These are phyloP conservation scores for Lasioglossum leucozonium DNA, from an alignment of 2,888 invertebrate genomes.

Conservation along the genomic window DNA sequence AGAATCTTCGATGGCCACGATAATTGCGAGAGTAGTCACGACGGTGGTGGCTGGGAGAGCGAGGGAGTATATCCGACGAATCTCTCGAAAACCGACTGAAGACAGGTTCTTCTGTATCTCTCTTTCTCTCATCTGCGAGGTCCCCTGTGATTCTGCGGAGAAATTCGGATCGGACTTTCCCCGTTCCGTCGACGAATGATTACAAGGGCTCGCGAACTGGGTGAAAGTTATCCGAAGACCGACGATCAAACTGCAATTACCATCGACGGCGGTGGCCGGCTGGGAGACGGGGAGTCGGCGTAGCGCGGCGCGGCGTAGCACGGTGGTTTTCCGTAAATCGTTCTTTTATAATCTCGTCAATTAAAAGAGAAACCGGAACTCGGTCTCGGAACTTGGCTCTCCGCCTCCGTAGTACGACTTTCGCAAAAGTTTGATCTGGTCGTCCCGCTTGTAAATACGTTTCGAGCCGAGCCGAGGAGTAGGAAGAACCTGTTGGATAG, in stretches of 20 bases:
- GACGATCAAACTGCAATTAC: slow-evolving; percentile 69
- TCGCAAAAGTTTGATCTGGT: slow-evolving; percentile 61
- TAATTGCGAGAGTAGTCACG: slow-evolving; percentile 21
- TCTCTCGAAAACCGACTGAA: background rate
- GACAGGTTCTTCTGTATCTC: background rate
- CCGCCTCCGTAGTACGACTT: slow-evolving; percentile 40
- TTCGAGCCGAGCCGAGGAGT: slow-evolving; percentile 18
- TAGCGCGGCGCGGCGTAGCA: background rate
- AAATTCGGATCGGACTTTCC: slow-evolving; percentile 7
- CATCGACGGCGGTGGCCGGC: slow-evolving; percentile 23
- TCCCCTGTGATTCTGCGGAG: background rate
- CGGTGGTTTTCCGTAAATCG: slow-evolving; percentile 51
- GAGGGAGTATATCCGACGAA: background rate
- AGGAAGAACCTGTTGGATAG: slow-evolving; percentile 61
- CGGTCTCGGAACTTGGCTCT: slow-evolving; percentile 33
- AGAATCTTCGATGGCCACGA: slow-evolving; percentile 27
- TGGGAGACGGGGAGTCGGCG: background rate
- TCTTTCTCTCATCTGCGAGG: background rate
- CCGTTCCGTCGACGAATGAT: slow-evolving; percentile 37
- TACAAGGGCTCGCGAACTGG: slow-evolving; percentile 39
- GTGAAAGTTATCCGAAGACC: slow-evolving; percentile 63
- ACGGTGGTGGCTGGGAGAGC: background rate
- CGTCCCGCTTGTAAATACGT: slow-evolving; percentile 45
- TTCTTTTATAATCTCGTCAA: slow-evolving; percentile 60
- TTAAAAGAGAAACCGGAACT: slow-evolving; percentile 71